Evolutionary conservation across 2,888 invertebrate genomes (phyloP), one percentile per base, ranked within the genome.

Genomic region (Melanargia galathea): DNA sequence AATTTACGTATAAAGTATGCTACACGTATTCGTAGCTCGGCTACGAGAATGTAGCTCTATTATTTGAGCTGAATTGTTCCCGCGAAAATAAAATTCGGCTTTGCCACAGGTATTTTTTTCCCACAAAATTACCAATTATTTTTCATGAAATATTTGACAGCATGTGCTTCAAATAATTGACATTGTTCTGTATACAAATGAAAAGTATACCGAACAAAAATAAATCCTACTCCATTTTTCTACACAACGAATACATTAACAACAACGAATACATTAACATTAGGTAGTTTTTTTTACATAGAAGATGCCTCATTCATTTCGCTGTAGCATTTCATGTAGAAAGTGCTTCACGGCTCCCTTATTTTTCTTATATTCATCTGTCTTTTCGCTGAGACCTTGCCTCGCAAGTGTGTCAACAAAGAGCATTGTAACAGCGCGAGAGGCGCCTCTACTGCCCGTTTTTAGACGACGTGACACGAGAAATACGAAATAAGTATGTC

Each of bases 281-380:
- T 52, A 30, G 16, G 30, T 49, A 52, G 33, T 2, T 13, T 52
- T 35, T 16, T 55, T 43, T 43, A 55, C 40, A 26, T 43, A 55
- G n/a, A 43, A 43, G 43, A 55, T 43, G 24, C 16, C 52, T 20
- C 52, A 43, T 55, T 55, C 43, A 43, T 55, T 57, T 45, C 33
- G 24, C 45, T 33, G 45, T 1, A 57, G 46, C 26, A 33, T 24
- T 57, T 33, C 43, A 46, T 46, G 40, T 33, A 46, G 45, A 56
- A 43, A 57, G 45, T 45, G 45, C 20, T 57, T 45, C 57, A 45
- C 20, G 33, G 33, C 30, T 57, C 43, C 18, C 20, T 57, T 56
- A 56, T 56, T 45, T 57, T 57, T 57, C 55, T 57, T 57, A 57
- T 57, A 46, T 57, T 57, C 57, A 57, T 46, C 43, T n/a, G 45